Evolutionary conservation across 1,140 invertebrate species (phyloP).

Genomic region (Holcopasites calliopsidis): DNA sequence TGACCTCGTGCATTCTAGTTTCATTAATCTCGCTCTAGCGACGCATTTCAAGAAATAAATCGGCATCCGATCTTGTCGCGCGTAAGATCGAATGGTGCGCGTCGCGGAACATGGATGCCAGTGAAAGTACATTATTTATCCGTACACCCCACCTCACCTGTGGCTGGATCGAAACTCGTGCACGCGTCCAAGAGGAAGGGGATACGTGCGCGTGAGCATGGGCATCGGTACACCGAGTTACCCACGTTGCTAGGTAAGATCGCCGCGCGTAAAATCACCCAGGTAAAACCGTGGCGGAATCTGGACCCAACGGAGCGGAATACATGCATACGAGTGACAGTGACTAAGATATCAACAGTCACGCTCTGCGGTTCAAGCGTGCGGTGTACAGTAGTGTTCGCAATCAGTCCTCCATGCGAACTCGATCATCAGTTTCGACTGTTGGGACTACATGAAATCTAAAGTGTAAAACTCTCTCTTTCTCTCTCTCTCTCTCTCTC

Average conservation of each 20-base stretch:
- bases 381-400: not conserved
- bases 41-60: conserved; percentile 8
- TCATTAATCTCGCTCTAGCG: conserved; percentile 13
- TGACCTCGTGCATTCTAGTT: not conserved
- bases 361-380: not conserved
- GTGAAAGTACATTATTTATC: conserved; percentile 66
- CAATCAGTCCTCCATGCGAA: not conserved
- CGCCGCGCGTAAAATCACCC: conserved; percentile 44
- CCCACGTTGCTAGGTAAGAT: conserved; percentile 49
- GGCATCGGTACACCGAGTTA: conserved; percentile 32
- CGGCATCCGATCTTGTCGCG: not conserved
- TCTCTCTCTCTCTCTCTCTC: no score
- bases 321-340: conserved; percentile 9
- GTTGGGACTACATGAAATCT: not conserved
- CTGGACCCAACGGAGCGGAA: conserved; percentile 37
- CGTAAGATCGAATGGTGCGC: conserved; percentile 43
- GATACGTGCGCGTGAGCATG: conserved; percentile 11
- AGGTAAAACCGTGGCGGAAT: conserved; percentile 49
- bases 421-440: no score
- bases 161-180: conserved; percentile 58
- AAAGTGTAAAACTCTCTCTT: not conserved
- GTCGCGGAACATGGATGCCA: conserved; percentile 32
- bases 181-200: conserved; percentile 52
- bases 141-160: conserved; percentile 62
- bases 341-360: not conserved